phyloP scores from a whole-genome alignment of 2,797 vertebrate species.

The Peromyscus aztecus region DNA sequence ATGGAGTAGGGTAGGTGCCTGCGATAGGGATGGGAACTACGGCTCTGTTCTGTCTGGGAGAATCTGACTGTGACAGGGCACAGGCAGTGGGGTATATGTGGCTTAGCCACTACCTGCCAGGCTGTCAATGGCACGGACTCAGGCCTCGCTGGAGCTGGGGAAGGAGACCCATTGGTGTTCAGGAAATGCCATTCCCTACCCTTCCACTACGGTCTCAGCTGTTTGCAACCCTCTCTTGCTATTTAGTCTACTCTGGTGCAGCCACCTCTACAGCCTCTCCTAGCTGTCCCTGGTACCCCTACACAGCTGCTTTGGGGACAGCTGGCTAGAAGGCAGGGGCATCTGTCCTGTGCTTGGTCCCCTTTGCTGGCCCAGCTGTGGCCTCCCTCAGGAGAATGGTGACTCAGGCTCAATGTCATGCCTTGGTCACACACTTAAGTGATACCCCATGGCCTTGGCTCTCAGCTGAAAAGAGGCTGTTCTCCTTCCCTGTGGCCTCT shows the following conservation, averaged over 20 bases:
- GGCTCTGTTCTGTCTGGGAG: not conserved
- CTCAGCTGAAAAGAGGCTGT: not conserved
- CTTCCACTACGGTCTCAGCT: not conserved
- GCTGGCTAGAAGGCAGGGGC: not conserved
- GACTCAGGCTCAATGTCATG: not conserved
- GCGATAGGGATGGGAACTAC: not conserved
- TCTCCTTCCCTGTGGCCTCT: fast-evolving
- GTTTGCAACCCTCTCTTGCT: not conserved
- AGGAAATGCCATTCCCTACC: not conserved
- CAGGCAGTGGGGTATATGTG: not conserved
- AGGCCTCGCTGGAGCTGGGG: not conserved
- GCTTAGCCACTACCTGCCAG: not conserved
- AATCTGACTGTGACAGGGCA: not conserved
- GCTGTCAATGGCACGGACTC: not conserved
- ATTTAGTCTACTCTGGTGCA: not conserved
- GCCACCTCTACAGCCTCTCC: not conserved
- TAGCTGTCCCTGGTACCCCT: not conserved
- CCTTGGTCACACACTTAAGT: not conserved
- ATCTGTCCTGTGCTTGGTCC: not conserved
- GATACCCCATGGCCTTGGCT: not conserved
- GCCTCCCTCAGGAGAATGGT: not conserved
- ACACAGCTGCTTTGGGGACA: not conserved
- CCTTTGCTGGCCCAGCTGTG: not conserved
- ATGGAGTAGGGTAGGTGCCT: conserved; percentile 56
- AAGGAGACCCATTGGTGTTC: not conserved